Conservation (phyloP, 2,113 vertebrate species). For the Archilochus colubris region DNA sequence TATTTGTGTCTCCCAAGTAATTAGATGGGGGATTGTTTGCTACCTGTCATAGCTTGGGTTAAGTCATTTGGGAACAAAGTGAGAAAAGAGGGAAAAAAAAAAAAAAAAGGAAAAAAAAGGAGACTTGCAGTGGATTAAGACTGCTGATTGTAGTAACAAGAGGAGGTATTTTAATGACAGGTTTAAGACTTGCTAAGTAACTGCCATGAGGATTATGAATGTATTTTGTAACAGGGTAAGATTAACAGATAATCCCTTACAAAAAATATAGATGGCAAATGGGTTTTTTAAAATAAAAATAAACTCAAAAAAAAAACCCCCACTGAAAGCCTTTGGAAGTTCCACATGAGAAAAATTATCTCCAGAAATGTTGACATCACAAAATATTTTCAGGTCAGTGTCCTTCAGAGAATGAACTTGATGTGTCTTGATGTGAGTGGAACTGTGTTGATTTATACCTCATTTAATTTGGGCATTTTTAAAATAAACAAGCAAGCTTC, state of each 20-base stretch:
- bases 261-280: not conserved
- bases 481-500: not conserved
- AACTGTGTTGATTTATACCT: not conserved
- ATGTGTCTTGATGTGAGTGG: not conserved
- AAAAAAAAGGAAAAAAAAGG: not conserved
- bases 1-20: slow-evolving; percentile 39
- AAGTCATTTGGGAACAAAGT: slow-evolving; percentile 55
- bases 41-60: slow-evolving; percentile 53
- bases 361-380: not conserved
- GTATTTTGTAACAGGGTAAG: slow-evolving; percentile 56
- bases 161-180: slow-evolving; percentile 70
- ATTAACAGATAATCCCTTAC: slow-evolving; percentile 66
- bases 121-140: slow-evolving; percentile 31
- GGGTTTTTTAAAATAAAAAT: slow-evolving; percentile 19
- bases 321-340: not conserved
- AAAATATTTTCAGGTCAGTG: slow-evolving; percentile 22
- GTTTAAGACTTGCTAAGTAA: slow-evolving; percentile 78
- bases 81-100: not conserved
- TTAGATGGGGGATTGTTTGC: slow-evolving; percentile 29
- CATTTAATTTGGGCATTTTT: not conserved
- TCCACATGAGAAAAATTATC: not conserved
- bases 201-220: slow-evolving; percentile 62
- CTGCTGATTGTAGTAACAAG: slow-evolving; percentile 62
- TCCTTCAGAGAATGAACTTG: not conserved
- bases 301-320: not conserved